phyloP scores from a whole-genome alignment of 2,888 invertebrate species.

The Uloborus plumipes region DNA sequence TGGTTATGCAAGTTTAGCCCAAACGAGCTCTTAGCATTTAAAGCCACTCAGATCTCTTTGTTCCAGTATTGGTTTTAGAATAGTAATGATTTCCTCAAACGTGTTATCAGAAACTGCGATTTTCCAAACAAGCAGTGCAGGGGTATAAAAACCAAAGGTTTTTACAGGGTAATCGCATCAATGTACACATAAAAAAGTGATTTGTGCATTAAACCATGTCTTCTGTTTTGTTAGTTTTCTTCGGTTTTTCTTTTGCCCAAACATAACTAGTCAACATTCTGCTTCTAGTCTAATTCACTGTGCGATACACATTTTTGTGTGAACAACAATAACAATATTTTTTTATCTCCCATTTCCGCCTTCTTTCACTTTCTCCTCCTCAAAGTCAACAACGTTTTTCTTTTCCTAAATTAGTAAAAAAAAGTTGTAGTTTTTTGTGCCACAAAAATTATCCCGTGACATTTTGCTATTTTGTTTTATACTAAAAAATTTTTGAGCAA shows the following conservation, averaged over 20 bases:
- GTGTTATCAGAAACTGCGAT: too few species aligned
- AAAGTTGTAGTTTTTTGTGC: too few species aligned
- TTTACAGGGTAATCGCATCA: constrained; percentile 37
- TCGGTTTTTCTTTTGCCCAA: constrained; percentile 42
- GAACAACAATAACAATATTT: constrained; percentile 63
- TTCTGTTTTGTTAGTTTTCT: constrained; percentile 10
- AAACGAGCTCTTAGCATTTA: too few species aligned
- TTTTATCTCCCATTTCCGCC: constrained; percentile 19
- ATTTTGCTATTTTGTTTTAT: too few species aligned
- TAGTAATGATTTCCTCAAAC: not conserved
- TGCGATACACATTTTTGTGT: constrained; percentile 60
- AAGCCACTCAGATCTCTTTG: too few species aligned
- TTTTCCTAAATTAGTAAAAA: too few species aligned
- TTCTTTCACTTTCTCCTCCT: constrained; percentile 11
- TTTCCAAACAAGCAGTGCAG: constrained; percentile 52
- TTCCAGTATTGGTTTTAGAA: constrained; percentile 5
- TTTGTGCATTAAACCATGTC: constrained; percentile 43
- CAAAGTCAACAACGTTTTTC: constrained; percentile 3
- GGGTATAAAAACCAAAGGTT: constrained; percentile 45
- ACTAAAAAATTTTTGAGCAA: too few species aligned
- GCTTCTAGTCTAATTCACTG: constrained; percentile 59
- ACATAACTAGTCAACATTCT: constrained; percentile 63
- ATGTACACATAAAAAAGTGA: constrained; percentile 39
- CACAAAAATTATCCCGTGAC: too few species aligned
- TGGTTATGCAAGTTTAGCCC: too few species aligned